phyloP scores from a whole-genome alignment of 1,140 invertebrate genomes.

The Drosophila nigrodunni region DNA sequence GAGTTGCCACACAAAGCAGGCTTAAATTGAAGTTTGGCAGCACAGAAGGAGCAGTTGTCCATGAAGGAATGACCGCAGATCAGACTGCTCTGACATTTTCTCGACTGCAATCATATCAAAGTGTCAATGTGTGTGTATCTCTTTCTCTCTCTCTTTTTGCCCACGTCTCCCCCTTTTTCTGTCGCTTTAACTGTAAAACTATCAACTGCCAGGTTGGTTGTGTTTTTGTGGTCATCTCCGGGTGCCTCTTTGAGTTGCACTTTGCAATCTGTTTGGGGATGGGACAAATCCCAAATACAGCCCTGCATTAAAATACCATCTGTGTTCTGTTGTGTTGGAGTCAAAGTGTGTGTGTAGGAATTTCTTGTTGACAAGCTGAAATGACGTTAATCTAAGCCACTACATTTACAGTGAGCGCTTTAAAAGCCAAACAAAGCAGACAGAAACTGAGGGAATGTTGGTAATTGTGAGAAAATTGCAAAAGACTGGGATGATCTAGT shows the following conservation, averaged over 20 bases:
- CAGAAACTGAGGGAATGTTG: background rate
- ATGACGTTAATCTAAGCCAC: slow-evolving; percentile 40
- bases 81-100: slow-evolving; percentile 13
- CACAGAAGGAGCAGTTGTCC: background rate
- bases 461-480: background rate
- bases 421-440: background rate
- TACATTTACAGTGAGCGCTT: slow-evolving; percentile 20
- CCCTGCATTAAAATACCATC: slow-evolving; percentile 37
- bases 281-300: slow-evolving; percentile 9
- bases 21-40: slow-evolving; percentile 56
- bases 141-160: too few relatives aligned
- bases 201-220: slow-evolving; percentile 50
- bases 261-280: slow-evolving; percentile 19
- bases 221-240: slow-evolving; percentile 44
- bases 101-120: slow-evolving; percentile 66
- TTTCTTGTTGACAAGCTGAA: slow-evolving; percentile 16
- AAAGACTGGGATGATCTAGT: background rate
- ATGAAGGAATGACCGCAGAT: slow-evolving; percentile 29
- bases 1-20: slow-evolving; percentile 60
- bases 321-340: background rate
- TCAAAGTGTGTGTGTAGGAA: slow-evolving; percentile 5
- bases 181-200: slow-evolving; percentile 24
- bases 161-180: background rate
- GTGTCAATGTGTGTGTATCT: slow-evolving; percentile 63
- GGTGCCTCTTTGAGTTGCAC: slow-evolving; percentile 20